Conservation (phyloP, 1,140 invertebrate species). For the Pogonomyrmex barbatus region DNA sequence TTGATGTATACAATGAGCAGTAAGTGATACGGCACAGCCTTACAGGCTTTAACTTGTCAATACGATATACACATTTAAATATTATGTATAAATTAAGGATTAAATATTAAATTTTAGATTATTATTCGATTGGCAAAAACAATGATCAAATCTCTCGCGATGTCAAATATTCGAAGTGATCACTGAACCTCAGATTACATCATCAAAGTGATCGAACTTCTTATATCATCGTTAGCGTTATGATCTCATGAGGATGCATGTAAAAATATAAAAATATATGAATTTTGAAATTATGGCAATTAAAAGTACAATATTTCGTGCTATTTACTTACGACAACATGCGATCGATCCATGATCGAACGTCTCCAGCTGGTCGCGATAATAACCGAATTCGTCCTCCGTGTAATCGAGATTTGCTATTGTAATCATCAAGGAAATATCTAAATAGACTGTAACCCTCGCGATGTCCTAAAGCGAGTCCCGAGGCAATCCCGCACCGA, state of each 20-base stretch:
- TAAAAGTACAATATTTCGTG: conserved; percentile 1
- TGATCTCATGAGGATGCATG: neutral
- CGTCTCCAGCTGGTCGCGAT: neutral
- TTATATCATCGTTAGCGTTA: neutral
- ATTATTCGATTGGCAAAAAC: neutral
- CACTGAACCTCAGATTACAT: neutral
- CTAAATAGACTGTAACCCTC: neutral
- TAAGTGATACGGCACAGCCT: too few relatives aligned
- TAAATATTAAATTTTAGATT: neutral
- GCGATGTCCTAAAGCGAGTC: neutral
- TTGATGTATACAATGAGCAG: conserved; percentile 3
- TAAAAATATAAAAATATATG: neutral
- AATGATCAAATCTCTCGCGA: neutral
- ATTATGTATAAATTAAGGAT: neutral
- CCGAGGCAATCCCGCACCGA: neutral
- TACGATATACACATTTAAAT: neutral
- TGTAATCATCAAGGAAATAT: neutral
- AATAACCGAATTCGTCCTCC: neutral
- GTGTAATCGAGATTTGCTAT: neutral
- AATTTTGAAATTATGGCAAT: neutral
- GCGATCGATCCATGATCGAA: neutral
- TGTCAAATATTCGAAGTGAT: neutral
- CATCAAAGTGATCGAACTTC: neutral
- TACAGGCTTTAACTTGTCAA: neutral
- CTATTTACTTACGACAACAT: neutral